Conservation (phyloP, 2,797 vertebrate species). For the Syngnathus rostellatus region DNA sequence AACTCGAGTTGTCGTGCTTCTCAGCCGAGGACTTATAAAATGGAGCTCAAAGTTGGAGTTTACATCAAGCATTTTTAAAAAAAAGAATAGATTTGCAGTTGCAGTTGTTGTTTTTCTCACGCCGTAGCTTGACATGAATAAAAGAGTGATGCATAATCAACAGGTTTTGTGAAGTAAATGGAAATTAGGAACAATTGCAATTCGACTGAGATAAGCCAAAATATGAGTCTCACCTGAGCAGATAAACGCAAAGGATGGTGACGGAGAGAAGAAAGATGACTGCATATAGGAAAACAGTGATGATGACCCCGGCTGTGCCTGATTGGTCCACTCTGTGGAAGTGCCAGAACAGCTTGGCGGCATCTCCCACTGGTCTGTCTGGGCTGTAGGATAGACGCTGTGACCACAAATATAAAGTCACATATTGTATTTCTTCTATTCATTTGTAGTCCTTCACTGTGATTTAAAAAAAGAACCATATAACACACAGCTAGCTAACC, state of each 20-base stretch:
- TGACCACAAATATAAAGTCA: slow-evolving; percentile 7
- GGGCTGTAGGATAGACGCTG: slow-evolving; percentile 72
- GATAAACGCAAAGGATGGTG: slow-evolving; percentile 75
- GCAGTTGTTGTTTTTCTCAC: too few species aligned
- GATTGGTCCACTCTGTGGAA: slow-evolving; percentile 74
- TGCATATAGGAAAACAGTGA: slow-evolving; percentile 78
- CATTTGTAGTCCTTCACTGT: slow-evolving; percentile 14
- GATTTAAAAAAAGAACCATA: slow-evolving; percentile 48
- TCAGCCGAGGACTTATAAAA: not conserved
- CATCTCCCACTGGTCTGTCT: slow-evolving; percentile 78
- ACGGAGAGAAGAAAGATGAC: slow-evolving; percentile 76
- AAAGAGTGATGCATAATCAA: too few species aligned
- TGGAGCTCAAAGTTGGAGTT: slow-evolving; percentile 5
- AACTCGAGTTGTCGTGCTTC: not conserved
- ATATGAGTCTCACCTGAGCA: slow-evolving; percentile 76
- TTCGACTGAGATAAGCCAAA: not conserved
- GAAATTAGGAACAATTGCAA: too few species aligned
- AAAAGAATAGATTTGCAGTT: not conserved
- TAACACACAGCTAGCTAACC: slow-evolving; percentile 41
- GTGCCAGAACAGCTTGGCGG: slow-evolving; percentile 87
- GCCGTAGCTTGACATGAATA: too few species aligned
- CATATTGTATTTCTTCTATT: not conserved
- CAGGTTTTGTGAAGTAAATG: too few species aligned
- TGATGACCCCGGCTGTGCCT: slow-evolving; percentile 70
- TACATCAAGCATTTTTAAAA: not conserved